Conservation (phyloP, 2,797 vertebrate genomes). For the Hipposideros larvatus region DNA sequence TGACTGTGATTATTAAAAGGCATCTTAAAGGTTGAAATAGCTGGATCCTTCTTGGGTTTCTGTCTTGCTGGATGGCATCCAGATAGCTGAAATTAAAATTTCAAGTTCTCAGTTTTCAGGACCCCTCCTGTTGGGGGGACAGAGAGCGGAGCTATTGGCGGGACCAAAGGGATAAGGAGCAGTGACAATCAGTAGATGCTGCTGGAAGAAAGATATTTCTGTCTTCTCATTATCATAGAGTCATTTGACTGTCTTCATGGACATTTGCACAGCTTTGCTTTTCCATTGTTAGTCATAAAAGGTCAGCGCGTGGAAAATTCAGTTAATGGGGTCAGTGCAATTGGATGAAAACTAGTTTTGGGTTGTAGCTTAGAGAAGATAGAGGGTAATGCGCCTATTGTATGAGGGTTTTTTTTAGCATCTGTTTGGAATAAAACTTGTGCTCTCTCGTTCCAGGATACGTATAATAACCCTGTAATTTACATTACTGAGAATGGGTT, state of each 20-base stretch:
- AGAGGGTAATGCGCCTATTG: slow-evolving; percentile 89
- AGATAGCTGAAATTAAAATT: slow-evolving; percentile 71
- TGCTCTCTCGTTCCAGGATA: slow-evolving; percentile 91
- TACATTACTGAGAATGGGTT: slow-evolving; percentile 96
- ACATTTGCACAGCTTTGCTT: slow-evolving; percentile 90
- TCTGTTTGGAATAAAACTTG: slow-evolving; percentile 88
- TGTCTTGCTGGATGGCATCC: slow-evolving; percentile 57
- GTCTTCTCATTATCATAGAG: slow-evolving; percentile 89
- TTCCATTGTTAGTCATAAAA: slow-evolving; percentile 90
- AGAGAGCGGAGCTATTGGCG: slow-evolving; percentile 46
- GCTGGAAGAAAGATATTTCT: slow-evolving; percentile 88
- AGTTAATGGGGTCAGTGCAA: slow-evolving; percentile 91
- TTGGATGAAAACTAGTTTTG: slow-evolving; percentile 90
- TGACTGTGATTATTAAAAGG: background rate
- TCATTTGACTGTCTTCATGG: slow-evolving; percentile 90
- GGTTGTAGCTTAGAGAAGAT: slow-evolving; percentile 87
- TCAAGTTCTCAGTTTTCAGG: slow-evolving; percentile 76
- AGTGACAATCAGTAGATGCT: slow-evolving; percentile 87
- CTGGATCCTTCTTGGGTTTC: slow-evolving; percentile 31
- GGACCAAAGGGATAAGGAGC: slow-evolving; percentile 86
- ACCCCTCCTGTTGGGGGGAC: slow-evolving; percentile 51
- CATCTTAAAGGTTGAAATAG: background rate
- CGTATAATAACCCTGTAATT: slow-evolving; percentile 92
- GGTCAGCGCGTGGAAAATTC: slow-evolving; percentile 90
- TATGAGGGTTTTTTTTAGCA: slow-evolving; percentile 85